Evolutionary conservation across 2,888 invertebrate species (phyloP).

Genomic region (Acanthosepion pharaonis): DNA sequence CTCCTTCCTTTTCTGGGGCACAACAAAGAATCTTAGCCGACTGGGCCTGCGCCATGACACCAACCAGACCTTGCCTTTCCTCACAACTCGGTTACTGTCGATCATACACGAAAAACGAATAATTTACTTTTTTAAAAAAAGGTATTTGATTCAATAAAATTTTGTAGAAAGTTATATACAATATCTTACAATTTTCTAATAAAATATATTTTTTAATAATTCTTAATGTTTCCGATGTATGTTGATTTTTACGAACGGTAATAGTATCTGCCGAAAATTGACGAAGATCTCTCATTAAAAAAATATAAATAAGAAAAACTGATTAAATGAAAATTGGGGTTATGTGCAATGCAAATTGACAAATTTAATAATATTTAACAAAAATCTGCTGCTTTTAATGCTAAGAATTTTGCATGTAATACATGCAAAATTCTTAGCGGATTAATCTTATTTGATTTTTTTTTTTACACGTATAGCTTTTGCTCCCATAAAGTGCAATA

Average conservation of each 20-base stretch:
- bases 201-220: not conserved
- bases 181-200: not conserved
- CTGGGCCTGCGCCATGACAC: conserved; percentile 33
- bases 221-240: not conserved
- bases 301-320: not conserved
- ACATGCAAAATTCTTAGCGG: not conserved
- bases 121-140: not conserved
- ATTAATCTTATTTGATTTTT: not conserved
- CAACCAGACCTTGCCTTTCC: conserved; percentile 1
- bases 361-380: not conserved
- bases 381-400: not conserved
- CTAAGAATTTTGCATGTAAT: not conserved
- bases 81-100: not conserved
- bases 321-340: not conserved
- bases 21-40: not conserved
- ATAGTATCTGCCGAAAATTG: not conserved
- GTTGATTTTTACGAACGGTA: not conserved
- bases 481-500: not conserved
- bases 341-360: too few relatives aligned
- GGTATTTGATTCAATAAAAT: not conserved
- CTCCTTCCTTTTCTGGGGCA: conserved; percentile 23
- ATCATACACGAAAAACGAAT: not conserved
- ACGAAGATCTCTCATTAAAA: not conserved
- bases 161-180: not conserved
- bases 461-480: not conserved